phyloP scores from a whole-genome alignment of 2,797 vertebrate species.

The Onychomys torridus region DNA sequence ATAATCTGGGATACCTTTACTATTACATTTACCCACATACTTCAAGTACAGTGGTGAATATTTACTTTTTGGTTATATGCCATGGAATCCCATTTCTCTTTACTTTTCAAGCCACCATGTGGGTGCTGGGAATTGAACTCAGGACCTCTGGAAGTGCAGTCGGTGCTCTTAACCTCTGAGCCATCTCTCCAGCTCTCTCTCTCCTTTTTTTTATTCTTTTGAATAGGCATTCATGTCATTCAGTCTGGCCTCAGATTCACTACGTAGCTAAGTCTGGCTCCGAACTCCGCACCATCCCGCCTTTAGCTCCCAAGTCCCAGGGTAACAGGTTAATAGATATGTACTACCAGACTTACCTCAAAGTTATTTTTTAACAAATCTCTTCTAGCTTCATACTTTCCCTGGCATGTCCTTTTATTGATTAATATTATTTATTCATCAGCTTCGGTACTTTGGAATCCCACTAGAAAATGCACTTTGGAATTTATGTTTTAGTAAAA shows the following conservation, averaged over 20 bases:
- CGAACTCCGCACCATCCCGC: background rate
- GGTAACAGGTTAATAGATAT: background rate
- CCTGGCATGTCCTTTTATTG: background rate
- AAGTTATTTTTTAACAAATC: background rate
- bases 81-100: background rate
- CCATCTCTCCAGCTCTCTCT: no score
- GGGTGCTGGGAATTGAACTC: no score
- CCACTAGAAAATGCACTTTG: background rate
- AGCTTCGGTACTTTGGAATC: background rate
- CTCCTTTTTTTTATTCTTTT: background rate
- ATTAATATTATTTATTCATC: constrained; percentile 1
- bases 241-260: background rate
- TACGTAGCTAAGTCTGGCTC: background rate
- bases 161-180: no score
- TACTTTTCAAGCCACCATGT: no score
- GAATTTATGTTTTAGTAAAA: constrained; percentile 4
- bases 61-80: background rate
- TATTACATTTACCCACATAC: background rate
- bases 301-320: background rate
- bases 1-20: fast-evolving
- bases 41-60: background rate
- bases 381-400: background rate
- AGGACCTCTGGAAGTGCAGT: no score
- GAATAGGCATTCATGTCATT: background rate
- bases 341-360: background rate